These are phyloP conservation scores for Agrochola litura DNA, from an alignment of 2,888 invertebrate species.

Conservation along the genomic window DNA sequence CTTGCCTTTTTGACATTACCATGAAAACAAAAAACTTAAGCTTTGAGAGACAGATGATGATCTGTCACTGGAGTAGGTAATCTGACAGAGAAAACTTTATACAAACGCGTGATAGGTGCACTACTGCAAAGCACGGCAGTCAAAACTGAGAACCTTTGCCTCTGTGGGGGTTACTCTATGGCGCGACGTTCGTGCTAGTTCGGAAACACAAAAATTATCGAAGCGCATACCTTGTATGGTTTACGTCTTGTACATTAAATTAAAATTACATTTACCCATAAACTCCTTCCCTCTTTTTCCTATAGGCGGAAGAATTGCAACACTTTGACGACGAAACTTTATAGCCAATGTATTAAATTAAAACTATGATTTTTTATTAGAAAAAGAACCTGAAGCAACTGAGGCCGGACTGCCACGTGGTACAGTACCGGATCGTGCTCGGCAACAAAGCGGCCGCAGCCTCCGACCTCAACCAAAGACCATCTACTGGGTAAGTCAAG, in stretches of 20 bases:
- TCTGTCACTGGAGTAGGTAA: too few species aligned
- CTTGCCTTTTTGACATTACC: background rate
- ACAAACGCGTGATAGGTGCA: too few species aligned
- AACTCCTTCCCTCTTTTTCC: background rate
- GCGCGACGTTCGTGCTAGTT: background rate
- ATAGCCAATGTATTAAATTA: background rate
- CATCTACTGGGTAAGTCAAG: constrained; percentile 76
- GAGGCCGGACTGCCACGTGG: constrained; percentile 97
- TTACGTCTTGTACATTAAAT: background rate
- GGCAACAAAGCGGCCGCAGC: constrained; percentile 91
- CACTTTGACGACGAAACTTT: too few species aligned
- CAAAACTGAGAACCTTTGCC: background rate
- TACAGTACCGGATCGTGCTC: constrained; percentile 96
- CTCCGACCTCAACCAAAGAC: constrained; percentile 78
- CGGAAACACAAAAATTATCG: background rate
- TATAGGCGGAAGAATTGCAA: background rate
- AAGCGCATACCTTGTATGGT: background rate
- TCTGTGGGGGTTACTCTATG: background rate
- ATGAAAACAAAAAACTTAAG: too few species aligned
- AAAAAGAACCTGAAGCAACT: constrained; percentile 92
- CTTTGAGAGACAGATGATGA: background rate
- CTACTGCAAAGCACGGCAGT: background rate
- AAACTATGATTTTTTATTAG: constrained; percentile 65
- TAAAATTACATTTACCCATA: background rate
- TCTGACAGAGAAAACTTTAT: too few species aligned